Conservation (phyloP, 2,888 invertebrate genomes). For the Mystacides longicornis region DNA sequence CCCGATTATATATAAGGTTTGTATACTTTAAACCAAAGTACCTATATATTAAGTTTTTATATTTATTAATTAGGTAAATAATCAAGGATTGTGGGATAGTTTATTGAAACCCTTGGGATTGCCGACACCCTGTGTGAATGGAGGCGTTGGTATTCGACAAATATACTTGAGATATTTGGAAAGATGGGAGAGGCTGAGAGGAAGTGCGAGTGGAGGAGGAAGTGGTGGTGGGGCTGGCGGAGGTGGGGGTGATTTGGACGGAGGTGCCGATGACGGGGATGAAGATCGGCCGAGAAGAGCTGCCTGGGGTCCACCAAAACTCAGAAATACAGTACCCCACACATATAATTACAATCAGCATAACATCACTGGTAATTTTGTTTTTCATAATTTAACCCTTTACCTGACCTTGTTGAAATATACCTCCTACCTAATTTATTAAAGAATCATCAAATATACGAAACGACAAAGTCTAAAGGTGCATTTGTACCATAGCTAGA, state of each 20-base stretch:
- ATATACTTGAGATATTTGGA: conserved; percentile 75
- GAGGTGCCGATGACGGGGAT: conserved; percentile 65
- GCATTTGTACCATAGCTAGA: too few relatives aligned
- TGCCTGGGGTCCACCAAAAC: conserved; percentile 57
- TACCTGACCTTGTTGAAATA: conserved; percentile 1
- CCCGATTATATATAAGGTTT: too few relatives aligned
- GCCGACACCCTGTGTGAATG: conserved; percentile 82
- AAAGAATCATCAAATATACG: not conserved
- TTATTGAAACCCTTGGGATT: conserved; percentile 68
- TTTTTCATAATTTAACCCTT: too few relatives aligned
- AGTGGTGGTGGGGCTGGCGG: conserved; percentile 73
- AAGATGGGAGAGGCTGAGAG: conserved; percentile 83
- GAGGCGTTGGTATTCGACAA: conserved; percentile 75
- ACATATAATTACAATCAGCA: conserved; percentile 75
- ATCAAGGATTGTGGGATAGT: conserved; percentile 81
- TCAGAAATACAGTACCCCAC: conserved; percentile 61
- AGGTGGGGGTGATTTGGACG: conserved; percentile 73
- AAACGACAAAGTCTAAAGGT: too few relatives aligned
- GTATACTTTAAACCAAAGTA: too few relatives aligned
- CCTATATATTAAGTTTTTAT: too few relatives aligned
- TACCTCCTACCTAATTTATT: not conserved
- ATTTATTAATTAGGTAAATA: conserved; percentile 84
- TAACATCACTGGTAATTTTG: conserved; percentile 59
- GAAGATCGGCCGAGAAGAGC: conserved; percentile 71
- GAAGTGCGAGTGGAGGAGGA: conserved; percentile 74